Conservation (phyloP, 2,888 invertebrate genomes). For the Drosophila kanekoi region DNA sequence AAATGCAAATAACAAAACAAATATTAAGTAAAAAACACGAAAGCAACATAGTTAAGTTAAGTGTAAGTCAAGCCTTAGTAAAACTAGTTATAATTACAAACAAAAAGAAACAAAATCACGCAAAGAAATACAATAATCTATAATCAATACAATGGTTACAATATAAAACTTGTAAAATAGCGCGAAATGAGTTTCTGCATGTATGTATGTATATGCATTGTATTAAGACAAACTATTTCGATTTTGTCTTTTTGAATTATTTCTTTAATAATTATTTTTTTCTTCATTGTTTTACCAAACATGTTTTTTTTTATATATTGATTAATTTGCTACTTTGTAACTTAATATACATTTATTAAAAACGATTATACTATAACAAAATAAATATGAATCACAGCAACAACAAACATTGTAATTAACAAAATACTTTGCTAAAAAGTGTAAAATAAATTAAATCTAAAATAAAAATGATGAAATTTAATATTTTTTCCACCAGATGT, state of each 20-base stretch:
- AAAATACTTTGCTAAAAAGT: conserved; percentile 72
- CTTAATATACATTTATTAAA: conserved; percentile 43
- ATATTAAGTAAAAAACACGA: conserved; percentile 47
- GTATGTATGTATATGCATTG: conserved; percentile 16
- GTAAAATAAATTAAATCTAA: conserved; percentile 75
- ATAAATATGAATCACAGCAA: conserved; percentile 45
- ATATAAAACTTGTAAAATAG: conserved; percentile 69
- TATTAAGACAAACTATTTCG: conserved; percentile 4
- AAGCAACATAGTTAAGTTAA: conserved; percentile 66
- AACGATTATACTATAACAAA: conserved; percentile 45
- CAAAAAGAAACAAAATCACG: conserved; percentile 24
- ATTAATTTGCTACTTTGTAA: conserved; percentile 54
- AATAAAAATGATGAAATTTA: conserved; percentile 72
- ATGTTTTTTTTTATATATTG: conserved; percentile 43
- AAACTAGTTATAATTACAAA: conserved; percentile 70
- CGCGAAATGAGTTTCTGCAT: conserved; percentile 45
- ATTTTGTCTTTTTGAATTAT: conserved; percentile 43
- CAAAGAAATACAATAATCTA: conserved; percentile 48
- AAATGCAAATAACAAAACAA: conserved; percentile 51
- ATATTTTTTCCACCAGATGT: conserved; percentile 2
- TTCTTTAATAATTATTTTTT: conserved; percentile 48
- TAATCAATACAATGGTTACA: conserved; percentile 55
- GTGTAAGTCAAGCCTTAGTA: conserved; percentile 77
- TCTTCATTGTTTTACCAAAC: conserved; percentile 48
- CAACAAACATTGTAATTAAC: conserved; percentile 71